Evolutionary conservation across 2,797 vertebrate species (phyloP).

Genomic region (Eutrigla gurnardus): DNA sequence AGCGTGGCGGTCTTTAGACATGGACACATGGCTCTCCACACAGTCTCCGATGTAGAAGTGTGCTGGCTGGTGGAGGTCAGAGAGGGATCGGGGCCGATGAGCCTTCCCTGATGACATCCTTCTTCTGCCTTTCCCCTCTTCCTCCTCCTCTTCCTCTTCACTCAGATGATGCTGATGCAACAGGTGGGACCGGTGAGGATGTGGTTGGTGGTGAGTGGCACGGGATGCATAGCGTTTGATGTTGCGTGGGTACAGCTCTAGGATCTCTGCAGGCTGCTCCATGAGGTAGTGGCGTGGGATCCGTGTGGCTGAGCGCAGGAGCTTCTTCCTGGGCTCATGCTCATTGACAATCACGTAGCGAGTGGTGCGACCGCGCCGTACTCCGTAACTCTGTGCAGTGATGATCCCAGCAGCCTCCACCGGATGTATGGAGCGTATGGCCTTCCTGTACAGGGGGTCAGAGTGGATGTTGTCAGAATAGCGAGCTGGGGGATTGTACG

Average conservation of each 20-base stretch:
- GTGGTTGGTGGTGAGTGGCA: conserved; percentile 60
- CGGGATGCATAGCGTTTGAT: conserved; percentile 79
- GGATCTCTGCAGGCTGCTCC: conserved; percentile 82
- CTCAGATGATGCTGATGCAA: conserved; percentile 84
- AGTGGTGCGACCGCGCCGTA: conserved; percentile 78
- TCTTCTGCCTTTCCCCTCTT: conserved; percentile 72
- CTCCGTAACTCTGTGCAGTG: conserved; percentile 74
- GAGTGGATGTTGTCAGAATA: conserved; percentile 81
- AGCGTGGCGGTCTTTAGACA: conserved; percentile 63
- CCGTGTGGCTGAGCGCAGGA: conserved; percentile 81
- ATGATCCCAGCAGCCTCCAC: conserved; percentile 66
- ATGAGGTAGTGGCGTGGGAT: conserved; percentile 86
- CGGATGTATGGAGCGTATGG: conserved; percentile 71
- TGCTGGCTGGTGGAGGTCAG: conserved; percentile 84
- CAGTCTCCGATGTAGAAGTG: conserved; percentile 86
- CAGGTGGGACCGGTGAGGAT: conserved; percentile 64
- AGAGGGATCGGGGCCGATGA: conserved; percentile 83
- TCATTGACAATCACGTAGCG: conserved; percentile 90
- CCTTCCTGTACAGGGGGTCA: conserved; percentile 89
- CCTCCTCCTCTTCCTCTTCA: conserved; percentile 88
- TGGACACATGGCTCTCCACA: conserved; percentile 72
- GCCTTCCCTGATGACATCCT: conserved; percentile 65
- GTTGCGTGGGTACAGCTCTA: conserved; percentile 86
- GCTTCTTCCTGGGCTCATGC: conserved; percentile 84
- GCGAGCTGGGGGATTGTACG: conserved; percentile 71